A percentile compares a stretch with the other conserved stretches of the same genome.
phyloP scores from a whole-genome alignment of 2,797 vertebrate species.

The Erethizon dorsatum region DNA sequence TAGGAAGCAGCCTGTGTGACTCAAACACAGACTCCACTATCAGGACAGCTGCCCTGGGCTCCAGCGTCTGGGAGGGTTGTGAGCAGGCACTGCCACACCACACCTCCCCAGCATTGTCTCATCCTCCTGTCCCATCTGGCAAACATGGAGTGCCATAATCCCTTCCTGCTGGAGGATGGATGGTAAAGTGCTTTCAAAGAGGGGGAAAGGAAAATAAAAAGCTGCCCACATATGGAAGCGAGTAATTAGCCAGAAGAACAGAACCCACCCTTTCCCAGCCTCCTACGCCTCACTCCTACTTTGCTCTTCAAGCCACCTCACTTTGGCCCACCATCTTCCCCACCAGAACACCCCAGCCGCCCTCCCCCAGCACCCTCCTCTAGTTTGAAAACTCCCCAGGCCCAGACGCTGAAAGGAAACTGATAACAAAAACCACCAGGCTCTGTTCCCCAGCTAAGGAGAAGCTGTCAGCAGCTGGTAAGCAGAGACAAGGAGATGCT shows the following conservation, averaged over 20 bases:
- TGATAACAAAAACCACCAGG: slow-evolving; percentile 73
- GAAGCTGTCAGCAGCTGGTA: slow-evolving; percentile 52
- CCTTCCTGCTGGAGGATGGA: not conserved
- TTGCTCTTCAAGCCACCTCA: not conserved
- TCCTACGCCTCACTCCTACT: not conserved
- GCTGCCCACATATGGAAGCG: not conserved
- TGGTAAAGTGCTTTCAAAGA: not conserved
- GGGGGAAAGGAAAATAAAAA: not conserved
- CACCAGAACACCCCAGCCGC: not conserved
- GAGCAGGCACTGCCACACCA: not conserved
- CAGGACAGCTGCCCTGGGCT: not conserved
- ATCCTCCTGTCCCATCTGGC: not conserved
- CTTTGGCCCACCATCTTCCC: not conserved
- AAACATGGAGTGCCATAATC: not conserved
- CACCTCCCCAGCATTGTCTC: not conserved
- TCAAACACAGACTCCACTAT: not conserved
- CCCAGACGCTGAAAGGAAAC: slow-evolving; percentile 77
- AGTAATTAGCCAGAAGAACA: not conserved
- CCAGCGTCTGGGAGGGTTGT: fast-evolving
- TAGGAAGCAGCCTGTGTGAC: not conserved
- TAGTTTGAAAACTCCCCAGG: not conserved
- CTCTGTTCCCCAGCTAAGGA: not conserved
- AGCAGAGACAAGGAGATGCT: not conserved
- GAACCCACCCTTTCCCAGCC: not conserved
- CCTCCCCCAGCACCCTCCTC: not conserved